Percentiles rank a stretch among this genome's conserved stretches.
Conservation (phyloP, 1,140 invertebrate species). For the Colletes latitarsis region DNA sequence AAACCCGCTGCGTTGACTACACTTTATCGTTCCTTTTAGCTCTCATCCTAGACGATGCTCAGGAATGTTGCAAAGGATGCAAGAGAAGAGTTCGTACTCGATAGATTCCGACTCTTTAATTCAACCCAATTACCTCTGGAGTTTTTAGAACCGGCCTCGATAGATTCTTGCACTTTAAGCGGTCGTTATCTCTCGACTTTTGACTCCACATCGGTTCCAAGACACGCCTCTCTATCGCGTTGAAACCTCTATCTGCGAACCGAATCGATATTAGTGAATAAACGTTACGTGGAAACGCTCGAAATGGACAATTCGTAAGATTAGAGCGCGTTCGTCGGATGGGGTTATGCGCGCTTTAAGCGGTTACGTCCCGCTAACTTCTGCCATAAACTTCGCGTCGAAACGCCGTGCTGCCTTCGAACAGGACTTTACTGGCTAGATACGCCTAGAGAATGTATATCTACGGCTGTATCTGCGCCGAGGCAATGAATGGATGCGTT, state of each 20-base stretch:
- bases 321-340: constrained; percentile 48
- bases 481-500: constrained; percentile 49
- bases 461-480: constrained; percentile 28
- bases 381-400: constrained; percentile 31
- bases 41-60: no score
- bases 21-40: no score
- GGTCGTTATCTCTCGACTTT: constrained; percentile 29
- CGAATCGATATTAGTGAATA: constrained; percentile 36
- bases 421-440: constrained; percentile 33
- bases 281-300: constrained; percentile 33
- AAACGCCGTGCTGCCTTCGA: constrained; percentile 25
- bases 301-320: constrained; percentile 59
- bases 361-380: constrained; percentile 41
- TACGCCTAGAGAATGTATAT: constrained; percentile 32
- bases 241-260: neutral
- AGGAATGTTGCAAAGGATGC: no score
- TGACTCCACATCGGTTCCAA: constrained; percentile 22
- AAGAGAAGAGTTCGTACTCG: no score
- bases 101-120: no score
- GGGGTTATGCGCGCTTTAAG: constrained; percentile 54
- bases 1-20: no score
- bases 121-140: constrained; percentile 21
- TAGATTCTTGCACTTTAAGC: constrained; percentile 52
- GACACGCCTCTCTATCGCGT: neutral
- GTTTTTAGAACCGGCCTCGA: constrained; percentile 27